Conservation (phyloP, 2,888 invertebrate genomes). For the Cybosia mesomella region DNA sequence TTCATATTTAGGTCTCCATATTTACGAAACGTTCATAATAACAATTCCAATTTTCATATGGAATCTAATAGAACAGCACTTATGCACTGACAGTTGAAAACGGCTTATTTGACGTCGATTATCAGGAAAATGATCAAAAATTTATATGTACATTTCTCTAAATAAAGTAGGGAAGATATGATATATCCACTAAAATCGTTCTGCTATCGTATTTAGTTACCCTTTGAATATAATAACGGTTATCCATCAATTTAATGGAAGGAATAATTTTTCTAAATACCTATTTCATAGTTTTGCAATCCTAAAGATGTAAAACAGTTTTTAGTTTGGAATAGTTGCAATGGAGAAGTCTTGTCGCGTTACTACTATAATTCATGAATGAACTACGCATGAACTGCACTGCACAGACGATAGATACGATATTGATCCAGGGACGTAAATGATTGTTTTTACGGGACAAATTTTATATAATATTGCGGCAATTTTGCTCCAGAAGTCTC, state of each 20-base stretch:
- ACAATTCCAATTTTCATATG: constrained; percentile 3
- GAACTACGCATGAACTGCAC: neutral
- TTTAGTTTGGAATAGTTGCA: neutral
- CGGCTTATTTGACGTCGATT: neutral
- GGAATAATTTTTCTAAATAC: neutral
- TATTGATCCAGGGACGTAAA: too few species aligned
- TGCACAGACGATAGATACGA: too few species aligned
- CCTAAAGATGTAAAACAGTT: too few species aligned
- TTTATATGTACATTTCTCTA: too few species aligned
- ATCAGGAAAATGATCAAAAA: neutral
- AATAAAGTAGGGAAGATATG: neutral
- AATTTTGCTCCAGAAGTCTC: too few species aligned
- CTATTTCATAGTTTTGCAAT: neutral
- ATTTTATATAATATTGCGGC: too few species aligned
- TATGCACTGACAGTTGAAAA: neutral
- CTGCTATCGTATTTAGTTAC: too few species aligned
- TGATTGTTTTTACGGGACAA: too few species aligned
- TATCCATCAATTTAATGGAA: neutral
- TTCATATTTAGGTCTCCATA: constrained; percentile 13
- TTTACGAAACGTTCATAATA: constrained; percentile 9
- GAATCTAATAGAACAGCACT: neutral
- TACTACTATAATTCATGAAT: neutral
- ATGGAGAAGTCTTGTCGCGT: neutral
- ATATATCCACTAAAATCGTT: neutral
- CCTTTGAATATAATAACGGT: neutral